These are phyloP conservation scores for Orientallactaga bullata DNA, from an alignment of 2,113 vertebrate species.

Conservation along the genomic window DNA sequence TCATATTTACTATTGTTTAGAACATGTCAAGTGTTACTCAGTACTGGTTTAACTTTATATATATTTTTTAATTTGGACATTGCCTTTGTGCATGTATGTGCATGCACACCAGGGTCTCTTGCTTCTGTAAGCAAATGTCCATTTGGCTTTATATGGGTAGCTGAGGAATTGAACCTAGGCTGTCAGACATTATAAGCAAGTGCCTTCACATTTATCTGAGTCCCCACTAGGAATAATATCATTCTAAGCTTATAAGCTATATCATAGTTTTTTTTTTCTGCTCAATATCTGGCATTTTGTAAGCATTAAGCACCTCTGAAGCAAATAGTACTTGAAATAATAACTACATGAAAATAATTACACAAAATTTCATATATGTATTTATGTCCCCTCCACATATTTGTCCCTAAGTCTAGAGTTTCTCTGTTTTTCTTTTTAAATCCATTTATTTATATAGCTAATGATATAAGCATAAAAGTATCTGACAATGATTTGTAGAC, in stretches of 20 bases:
- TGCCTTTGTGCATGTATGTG: no score
- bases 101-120: no score
- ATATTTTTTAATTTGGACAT: no score
- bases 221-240: not conserved
- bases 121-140: no score
- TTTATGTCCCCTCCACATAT: not conserved
- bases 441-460: constrained; percentile 2
- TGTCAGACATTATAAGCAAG: no score
- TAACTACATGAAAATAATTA: no score
- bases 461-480: constrained; percentile 9
- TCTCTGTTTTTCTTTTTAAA: not conserved
- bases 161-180: no score
- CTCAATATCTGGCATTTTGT: not conserved
- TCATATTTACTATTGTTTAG: no score
- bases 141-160: no score
- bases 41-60: no score
- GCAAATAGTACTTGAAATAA: no score
- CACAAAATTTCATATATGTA: constrained; percentile 4
- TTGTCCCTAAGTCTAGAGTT: constrained; percentile 47
- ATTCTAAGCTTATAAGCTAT: constrained; percentile 24
- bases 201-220: constrained; percentile 34
- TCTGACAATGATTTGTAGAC: not conserved
- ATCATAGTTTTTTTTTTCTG: constrained; percentile 3
- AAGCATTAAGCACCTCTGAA: constrained; percentile 16
- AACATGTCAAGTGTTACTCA: no score